A percentile compares a stretch with the other conserved stretches of the same genome.
Conservation (phyloP, 2,113 vertebrate genomes). For the Python bivittatus region DNA sequence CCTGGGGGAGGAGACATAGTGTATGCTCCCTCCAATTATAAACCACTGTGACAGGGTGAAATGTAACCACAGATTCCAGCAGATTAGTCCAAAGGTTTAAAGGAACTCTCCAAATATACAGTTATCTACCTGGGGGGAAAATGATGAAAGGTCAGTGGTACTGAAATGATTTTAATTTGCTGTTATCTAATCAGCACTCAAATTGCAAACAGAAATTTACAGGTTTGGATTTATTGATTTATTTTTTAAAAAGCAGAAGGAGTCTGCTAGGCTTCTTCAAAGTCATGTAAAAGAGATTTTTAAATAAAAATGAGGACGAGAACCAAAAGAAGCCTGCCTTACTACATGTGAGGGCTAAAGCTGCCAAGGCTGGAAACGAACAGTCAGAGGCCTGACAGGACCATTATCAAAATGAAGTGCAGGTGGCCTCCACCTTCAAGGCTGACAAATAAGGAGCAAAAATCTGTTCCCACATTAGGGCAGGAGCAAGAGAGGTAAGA, state of each 20-base stretch:
- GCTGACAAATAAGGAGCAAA: background rate
- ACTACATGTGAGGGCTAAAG: background rate
- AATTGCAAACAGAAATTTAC: background rate
- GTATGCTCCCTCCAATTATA: constrained; percentile 5
- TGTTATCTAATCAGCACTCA: background rate
- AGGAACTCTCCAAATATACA: background rate
- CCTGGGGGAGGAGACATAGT: constrained; percentile 7
- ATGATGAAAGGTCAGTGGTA: background rate
- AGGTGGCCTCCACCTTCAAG: background rate
- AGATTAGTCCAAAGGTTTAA: background rate
- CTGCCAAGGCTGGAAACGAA: background rate
- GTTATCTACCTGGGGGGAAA: background rate
- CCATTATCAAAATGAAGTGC: background rate
- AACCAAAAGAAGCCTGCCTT: background rate
- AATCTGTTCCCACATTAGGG: background rate
- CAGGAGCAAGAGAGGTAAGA: background rate
- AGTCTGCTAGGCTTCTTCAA: background rate
- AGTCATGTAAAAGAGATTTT: background rate
- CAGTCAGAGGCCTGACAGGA: background rate
- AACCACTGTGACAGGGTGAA: background rate
- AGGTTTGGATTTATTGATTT: background rate
- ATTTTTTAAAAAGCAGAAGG: background rate
- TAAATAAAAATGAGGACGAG: background rate
- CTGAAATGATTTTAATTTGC: background rate
- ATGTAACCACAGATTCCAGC: constrained; percentile 4